Percentiles rank a stretch among this genome's conserved stretches.
phyloP scores from a whole-genome alignment of 2,888 invertebrate species.

The Drosophila robusta region DNA sequence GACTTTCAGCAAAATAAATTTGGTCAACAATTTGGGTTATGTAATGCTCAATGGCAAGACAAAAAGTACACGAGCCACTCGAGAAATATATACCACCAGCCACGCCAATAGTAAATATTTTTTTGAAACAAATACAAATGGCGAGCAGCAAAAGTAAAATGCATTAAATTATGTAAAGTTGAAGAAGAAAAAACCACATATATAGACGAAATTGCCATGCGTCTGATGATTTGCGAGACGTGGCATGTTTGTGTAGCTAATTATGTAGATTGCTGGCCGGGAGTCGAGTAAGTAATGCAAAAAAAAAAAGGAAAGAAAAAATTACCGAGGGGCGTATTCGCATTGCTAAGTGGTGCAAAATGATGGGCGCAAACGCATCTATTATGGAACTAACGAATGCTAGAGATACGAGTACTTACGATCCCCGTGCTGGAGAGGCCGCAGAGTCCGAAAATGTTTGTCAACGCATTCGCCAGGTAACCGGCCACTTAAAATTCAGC shows the following conservation, averaged over 20 bases:
- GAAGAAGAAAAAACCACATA: conserved; percentile 1
- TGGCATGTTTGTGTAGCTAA: conserved; percentile 65
- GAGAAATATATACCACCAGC: conserved; percentile 14
- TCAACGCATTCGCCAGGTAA: conserved; percentile 44
- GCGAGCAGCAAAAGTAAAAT: conserved; percentile 50
- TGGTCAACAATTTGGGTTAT: conserved; percentile 59
- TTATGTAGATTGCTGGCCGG: conserved; percentile 44
- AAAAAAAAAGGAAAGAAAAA: conserved; percentile 11
- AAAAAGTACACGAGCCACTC: conserved; percentile 19
- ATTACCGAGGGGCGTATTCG: conserved; percentile 40
- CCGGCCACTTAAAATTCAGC: conserved; percentile 71
- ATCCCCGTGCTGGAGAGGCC: conserved; percentile 9
- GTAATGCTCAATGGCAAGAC: conserved; percentile 36
- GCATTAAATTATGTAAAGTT: conserved; percentile 72
- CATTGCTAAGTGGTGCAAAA: conserved; percentile 57
- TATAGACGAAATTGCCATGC: conserved; percentile 17
- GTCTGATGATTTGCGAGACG: conserved; percentile 39
- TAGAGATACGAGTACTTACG: conserved; percentile 16
- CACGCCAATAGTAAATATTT: conserved; percentile 42
- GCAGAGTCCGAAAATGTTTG: conserved; percentile 40
- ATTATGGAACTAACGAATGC: conserved; percentile 23
- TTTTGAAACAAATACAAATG: conserved; percentile 43
- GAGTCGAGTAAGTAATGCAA: conserved; percentile 12
- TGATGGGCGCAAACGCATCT: conserved; percentile 37
- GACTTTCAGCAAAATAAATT: conserved; percentile 55